phyloP scores from a whole-genome alignment of 2,113 vertebrate genomes.

The Eira barbara region DNA sequence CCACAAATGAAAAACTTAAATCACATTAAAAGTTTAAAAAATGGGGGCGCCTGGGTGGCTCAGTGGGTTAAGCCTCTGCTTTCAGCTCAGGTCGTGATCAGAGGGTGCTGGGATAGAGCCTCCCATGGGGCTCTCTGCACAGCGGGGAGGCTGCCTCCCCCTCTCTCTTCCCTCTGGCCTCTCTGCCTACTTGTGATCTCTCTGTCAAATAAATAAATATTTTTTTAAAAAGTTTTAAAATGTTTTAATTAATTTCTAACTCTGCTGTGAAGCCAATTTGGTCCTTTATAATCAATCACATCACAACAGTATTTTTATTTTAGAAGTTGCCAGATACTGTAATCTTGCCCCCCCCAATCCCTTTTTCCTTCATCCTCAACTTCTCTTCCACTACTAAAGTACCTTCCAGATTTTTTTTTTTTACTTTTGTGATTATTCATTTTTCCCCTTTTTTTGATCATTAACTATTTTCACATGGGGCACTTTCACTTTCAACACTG shows the following conservation, averaged over 20 bases:
- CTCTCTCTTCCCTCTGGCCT: too few relatives aligned
- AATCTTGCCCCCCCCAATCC: not conserved
- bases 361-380: not conserved
- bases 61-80: too few relatives aligned
- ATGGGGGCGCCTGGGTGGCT: too few relatives aligned
- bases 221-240: not conserved
- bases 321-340: not conserved
- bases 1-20: not conserved
- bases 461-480: not conserved
- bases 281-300: not conserved
- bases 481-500: constrained; percentile 42
- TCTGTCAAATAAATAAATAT: too few relatives aligned
- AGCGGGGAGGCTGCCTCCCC: too few relatives aligned
- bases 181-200: too few relatives aligned
- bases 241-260: not conserved
- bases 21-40: not conserved
- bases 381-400: not conserved
- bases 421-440: not conserved
- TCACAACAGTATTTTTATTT: not conserved
- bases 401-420: not conserved
- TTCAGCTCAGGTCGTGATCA: too few relatives aligned
- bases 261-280: not conserved
- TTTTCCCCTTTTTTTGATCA: not conserved
- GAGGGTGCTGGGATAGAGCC: too few relatives aligned
- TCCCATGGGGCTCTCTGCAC: too few relatives aligned